phyloP scores from a whole-genome alignment of 2,888 invertebrate species.

The Drosophila prolongata region DNA sequence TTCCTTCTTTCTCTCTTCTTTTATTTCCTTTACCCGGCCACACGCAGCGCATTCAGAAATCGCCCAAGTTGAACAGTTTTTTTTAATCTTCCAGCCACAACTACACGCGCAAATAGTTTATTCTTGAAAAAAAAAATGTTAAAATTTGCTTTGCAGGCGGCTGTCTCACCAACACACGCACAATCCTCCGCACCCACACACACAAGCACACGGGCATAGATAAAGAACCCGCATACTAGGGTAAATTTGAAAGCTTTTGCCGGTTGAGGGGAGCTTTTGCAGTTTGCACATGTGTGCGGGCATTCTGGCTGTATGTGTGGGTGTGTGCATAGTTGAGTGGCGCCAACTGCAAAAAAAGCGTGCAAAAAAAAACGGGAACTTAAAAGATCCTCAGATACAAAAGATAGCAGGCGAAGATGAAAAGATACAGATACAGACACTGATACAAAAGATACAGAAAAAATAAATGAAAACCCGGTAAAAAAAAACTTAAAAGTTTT shows the following conservation, averaged over 20 bases:
- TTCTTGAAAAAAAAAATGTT: conserved; percentile 54
- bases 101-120: conserved; percentile 50
- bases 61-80: conserved; percentile 34
- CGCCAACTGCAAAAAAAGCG: conserved; percentile 44
- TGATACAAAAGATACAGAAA: conserved; percentile 2
- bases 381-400: conserved; percentile 32
- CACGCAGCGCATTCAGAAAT: conserved; percentile 42
- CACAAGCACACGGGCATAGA: conserved; percentile 14
- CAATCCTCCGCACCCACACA: conserved; percentile 24
- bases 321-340: conserved; percentile 47
- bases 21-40: not conserved
- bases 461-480: conserved; percentile 9
- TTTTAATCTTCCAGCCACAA: conserved; percentile 38
- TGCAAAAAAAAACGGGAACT: conserved; percentile 36
- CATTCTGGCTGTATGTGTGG: conserved; percentile 6
- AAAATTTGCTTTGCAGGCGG: conserved; percentile 54
- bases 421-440: conserved; percentile 10
- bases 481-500: conserved; percentile 35
- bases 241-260: conserved; percentile 50
- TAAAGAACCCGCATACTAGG: conserved; percentile 34
- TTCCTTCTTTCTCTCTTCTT: not conserved
- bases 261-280: conserved; percentile 56
- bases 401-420: conserved; percentile 4
- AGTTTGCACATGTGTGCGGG: conserved; percentile 49
- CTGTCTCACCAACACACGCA: conserved; percentile 20